Base-by-base conservation (phyloP, 2,888 invertebrate species). In the Drosophila glabriapex region DNA sequence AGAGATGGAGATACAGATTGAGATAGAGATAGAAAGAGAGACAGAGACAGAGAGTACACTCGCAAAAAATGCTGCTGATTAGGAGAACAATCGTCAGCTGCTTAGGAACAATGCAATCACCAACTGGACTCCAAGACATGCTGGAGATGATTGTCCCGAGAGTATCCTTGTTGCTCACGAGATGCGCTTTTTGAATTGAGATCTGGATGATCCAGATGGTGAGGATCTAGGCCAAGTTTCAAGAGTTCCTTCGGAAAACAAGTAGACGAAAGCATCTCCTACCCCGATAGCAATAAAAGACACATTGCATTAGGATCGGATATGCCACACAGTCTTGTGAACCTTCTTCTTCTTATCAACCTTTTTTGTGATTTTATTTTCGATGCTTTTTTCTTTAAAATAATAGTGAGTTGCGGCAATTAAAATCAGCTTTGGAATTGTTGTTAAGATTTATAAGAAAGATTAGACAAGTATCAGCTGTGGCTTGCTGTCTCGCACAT, bases 1-100 rank as follows among this genome's bases (percentile, higher is more conserved):
- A 85, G 37, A 66, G 41, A 66, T 35, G 56, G 52, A 53, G 29
- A 22, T 22, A 54, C n/a, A 50, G 69, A 63, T 63, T 61, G 64
- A 63, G 39, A 50, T 31, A 43, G 28, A 54, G 25, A 19, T 33
- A 59, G n/a, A 19, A 73, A 61, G 56, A 65, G 61, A 66, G 52
- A 46, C 49, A 43, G 25, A 53, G 56, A 53, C 29, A 56, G 49
- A 37, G 39, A 16, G 28, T 50, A 58, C 29, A 52, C 19, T 43
- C 46, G 37, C 39, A 50, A 9, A 25, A 46, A 46, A 16, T 46
- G 25, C 16, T 9, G 25, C 46, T 25, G 46, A 46, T 46, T 9
- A 46, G 22, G 14, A 22, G 4, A 4, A 16, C 22, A 46, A 9
- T 46, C 46, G 14, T 22, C 46, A 46, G 22, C 22, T 46, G 22